Conservation (phyloP, 2,888 invertebrate species). For the Augochlorella aurata region DNA sequence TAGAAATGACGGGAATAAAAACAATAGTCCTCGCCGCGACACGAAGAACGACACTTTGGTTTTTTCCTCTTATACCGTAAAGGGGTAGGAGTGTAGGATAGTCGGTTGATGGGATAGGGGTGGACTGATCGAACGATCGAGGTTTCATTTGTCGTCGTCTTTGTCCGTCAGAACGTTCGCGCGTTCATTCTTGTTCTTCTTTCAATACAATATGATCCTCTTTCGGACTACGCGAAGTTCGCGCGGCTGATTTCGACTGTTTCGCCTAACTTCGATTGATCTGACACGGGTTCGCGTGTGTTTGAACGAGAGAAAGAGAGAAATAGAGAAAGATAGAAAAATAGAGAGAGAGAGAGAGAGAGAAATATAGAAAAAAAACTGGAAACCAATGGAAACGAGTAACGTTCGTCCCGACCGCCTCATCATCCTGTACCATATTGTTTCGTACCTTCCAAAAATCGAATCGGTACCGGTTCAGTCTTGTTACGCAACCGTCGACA, state of each 20-base stretch:
- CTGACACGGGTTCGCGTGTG: not conserved
- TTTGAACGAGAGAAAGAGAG: conserved; percentile 9
- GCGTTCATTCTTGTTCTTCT: too few relatives aligned
- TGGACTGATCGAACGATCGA: not conserved
- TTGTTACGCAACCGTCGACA: conserved; percentile 5
- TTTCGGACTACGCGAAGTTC: not conserved
- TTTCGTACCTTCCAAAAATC: conserved; percentile 40
- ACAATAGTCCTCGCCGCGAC: conserved; percentile 13
- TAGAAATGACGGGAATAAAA: conserved; percentile 35
- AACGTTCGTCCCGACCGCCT: conserved; percentile 63
- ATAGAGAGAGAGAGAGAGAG: too few relatives aligned
- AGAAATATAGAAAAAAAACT: not conserved
- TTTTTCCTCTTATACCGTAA: conserved; percentile 14
- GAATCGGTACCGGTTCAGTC: conserved; percentile 24
- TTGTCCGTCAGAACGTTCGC: not conserved
- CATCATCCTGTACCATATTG: conserved; percentile 60
- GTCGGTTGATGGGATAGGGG: too few relatives aligned
- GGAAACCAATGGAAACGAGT: conserved; percentile 1
- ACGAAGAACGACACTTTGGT: conserved; percentile 32
- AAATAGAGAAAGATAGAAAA: not conserved
- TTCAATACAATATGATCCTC: too few relatives aligned
- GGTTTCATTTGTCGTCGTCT: not conserved
- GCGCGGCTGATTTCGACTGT: not conserved
- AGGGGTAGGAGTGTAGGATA: not conserved
- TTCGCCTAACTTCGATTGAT: not conserved